Evolutionary conservation across 2,888 invertebrate species (phyloP), one percentile per base, ranked within the genome.

Genomic region (Drosophila mercatorum): DNA sequence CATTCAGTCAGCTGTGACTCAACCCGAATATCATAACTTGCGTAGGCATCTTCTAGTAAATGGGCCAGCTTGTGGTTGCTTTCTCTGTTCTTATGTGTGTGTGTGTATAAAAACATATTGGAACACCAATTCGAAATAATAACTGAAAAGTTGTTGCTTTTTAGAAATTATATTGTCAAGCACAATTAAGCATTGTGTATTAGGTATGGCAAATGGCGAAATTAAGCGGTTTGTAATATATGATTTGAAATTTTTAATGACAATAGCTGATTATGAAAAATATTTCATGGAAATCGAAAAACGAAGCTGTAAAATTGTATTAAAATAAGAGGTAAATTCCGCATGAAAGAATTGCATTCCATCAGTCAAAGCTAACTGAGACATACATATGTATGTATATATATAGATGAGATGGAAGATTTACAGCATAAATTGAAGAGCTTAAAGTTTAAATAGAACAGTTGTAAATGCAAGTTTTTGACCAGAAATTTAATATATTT

Each of bases 151-250:
- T 11, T 68, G 64, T 72, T 75, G 68, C 73, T 76, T 74, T 75
- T 72, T 85, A 62, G 72, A 92, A 91, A 91, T 90, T 82, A 92
- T 91, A 91, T 92, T 92, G 91, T 91, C 92, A 91, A 92, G 91
- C 92, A 91, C 92, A 83, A 88, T 82, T 78, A 44, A 53, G 41
- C 44, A 43, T 68, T 51, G 51, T 44, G 34, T 55, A 12, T 53
- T 14, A 49, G 28, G 11, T 38, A 10, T 12, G 55, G 10, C 31
- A 52, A 31, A 44, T 8, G 14, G 26, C 7, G 2, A 43, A 14
- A 49, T 4, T 8, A 44, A 22, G 2, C 22, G 2, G 31, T 31
- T 31, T 31, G 6, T 17, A 17, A 17, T 17, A 17, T 17, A 17
- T 17, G 17, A 17, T 17, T 17, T 17, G 17, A 17, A 17, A 17